Base-by-base conservation (phyloP, 2,888 invertebrate genomes). In the Plebejus argus region DNA sequence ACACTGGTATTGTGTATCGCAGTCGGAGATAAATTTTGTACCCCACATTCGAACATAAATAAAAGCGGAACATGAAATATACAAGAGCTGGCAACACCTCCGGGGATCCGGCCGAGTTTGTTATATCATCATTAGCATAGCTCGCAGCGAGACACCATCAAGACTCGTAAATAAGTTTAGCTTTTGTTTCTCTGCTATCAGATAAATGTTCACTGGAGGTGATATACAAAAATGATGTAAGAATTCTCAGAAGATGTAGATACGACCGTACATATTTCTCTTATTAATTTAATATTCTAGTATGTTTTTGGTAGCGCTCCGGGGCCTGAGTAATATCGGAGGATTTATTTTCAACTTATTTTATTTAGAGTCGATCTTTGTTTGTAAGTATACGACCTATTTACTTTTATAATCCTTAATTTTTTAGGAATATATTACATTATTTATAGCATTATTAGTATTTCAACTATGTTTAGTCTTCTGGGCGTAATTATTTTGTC, bases 121-220 rank as follows among this genome's bases (percentile, higher is more conserved):
- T 76, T 80, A 78, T 79, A 79, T 80, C 78, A 80, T 76, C 76
- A 78, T 78, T 79, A 74, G 76, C 39, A 80, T 74, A 70, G 79
- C 79, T 77, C 10, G 77, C 56, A 76, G 79, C 77, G 70, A 58
- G 53, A 15, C 10, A 53, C 70, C 70, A 70, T 76, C 45, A 33
- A 53, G 70, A 72, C 76, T 76, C 53, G 76, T 76, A 76, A 76
- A 76, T 53, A 70, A 70, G 20, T 71, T 76, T 49, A 76, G 70
- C 70, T 53, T 70, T 53, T 76, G 70, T 76, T 49, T 53, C 28
- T 53, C 45, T 72, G 23, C 72, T 49, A 72, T 39, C 72, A 72
- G 72, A 49, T 72, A 72, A 72, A 72, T 72, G 45, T 18, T 39
- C 72, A 49, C 72, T 15, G 49, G 39, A 39, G 49, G 72, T 72